Base-by-base conservation (phyloP, 2,888 invertebrate genomes). In the Agonopterix heracliana region DNA sequence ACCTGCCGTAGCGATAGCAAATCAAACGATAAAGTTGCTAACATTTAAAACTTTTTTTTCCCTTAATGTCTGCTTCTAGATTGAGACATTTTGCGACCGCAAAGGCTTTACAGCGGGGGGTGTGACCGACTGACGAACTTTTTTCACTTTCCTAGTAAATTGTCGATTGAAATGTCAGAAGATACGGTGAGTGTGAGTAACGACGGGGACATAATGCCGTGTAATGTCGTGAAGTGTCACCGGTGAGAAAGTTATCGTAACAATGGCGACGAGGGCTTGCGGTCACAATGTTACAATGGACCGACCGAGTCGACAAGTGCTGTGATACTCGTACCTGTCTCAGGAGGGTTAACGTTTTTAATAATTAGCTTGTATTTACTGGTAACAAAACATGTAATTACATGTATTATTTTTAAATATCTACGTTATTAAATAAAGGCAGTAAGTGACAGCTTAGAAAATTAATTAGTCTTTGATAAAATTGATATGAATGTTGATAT, bases 41-140 rank as follows among this genome's bases (percentile, higher is more conserved):
- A 54, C 51, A 35, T 13, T n/a, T 44, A 17, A n/a, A 44, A n/a
- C 55, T 74, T 78, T 81, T 80, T 76, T 76, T 67, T 60, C 36
- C 50, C 53, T 26, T 57, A 62, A 63, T 60, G 60, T 53, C 50
- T 54, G 56, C 63, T 67, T 60, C 63, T 63, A 73, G 77, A 83
- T 84, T 81, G 83, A 85, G 82, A 81, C 80, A 73, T 82, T 80
- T 77, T 78, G 26, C 65, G 69, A 84, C 87, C 86, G 85, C 86
- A 87, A 85, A 74, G 63, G 68, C 64, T 61, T 61, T 68, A 53
- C 83, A 74, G 76, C 78, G 69, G 86, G 83, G 86, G 84, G 80
- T 70, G 58, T 55, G 58, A 58, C 69, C 74, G 76, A 74, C 71
- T 71, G 69, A 70, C 66, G 63, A 48, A 9, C 53, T 55, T 73